phyloP scores from a whole-genome alignment of 2,888 invertebrate genomes.

The Ephialtes manifestator region DNA sequence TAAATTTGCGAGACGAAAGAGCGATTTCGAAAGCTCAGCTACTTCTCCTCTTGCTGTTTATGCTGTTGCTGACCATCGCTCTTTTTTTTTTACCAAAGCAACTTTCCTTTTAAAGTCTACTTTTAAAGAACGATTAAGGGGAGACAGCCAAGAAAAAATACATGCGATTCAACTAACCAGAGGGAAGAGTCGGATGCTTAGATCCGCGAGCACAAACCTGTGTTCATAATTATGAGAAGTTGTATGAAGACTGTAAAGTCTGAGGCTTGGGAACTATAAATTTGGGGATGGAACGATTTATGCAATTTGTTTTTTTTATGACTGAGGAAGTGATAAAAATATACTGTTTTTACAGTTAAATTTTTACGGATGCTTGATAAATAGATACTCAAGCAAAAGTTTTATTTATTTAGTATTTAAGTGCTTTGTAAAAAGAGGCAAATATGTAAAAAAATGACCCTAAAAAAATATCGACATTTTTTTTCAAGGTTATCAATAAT shows the following conservation, averaged over 20 bases:
- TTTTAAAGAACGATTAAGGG: constrained; percentile 52
- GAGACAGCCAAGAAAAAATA: not conserved
- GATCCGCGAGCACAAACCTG: constrained; percentile 1
- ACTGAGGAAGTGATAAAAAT: too few species aligned
- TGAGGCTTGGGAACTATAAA: too few species aligned
- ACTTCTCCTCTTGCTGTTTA: not conserved
- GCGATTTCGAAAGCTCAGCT: constrained; percentile 62
- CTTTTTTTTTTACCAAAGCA: constrained; percentile 7
- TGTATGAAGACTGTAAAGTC: not conserved
- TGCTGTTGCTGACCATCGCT: constrained; percentile 23
- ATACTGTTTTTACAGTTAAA: too few species aligned
- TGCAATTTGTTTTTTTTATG: too few species aligned
- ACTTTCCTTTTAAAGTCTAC: constrained; percentile 63
- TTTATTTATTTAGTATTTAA: too few species aligned
- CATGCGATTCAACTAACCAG: not conserved
- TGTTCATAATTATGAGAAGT: not conserved
- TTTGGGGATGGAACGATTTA: too few species aligned
- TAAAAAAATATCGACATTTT: too few species aligned
- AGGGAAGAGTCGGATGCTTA: constrained; percentile 8
- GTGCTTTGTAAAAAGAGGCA: too few species aligned
- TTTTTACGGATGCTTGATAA: too few species aligned
- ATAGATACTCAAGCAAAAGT: too few species aligned
- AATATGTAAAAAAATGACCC: too few species aligned
- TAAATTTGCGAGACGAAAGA: constrained; percentile 62
- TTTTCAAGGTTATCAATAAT: too few species aligned